Evolutionary conservation across 1,140 invertebrate species (phyloP).

Genomic region (Calliopsis andreniformis): DNA sequence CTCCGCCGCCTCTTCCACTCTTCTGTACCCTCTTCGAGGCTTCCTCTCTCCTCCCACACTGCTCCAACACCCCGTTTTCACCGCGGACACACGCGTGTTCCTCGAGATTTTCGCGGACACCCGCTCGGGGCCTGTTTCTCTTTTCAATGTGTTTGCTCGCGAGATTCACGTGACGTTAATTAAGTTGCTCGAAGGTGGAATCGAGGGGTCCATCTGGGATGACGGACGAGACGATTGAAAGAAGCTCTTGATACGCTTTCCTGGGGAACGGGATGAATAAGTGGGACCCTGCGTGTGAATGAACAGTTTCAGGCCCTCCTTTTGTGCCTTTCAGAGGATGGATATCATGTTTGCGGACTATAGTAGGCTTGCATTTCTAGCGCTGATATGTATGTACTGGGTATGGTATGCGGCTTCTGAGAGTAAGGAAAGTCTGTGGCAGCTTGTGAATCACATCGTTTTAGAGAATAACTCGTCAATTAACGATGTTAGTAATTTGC

Average conservation of each 20-base stretch:
- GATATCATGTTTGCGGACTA: not conserved
- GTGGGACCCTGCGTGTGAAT: conserved; percentile 3
- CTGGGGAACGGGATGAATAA: conserved; percentile 1
- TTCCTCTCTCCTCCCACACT: not conserved
- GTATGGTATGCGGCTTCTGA: too few species aligned
- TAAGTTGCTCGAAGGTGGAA: conserved; percentile 21
- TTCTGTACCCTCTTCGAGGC: too few species aligned
- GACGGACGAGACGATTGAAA: conserved; percentile 13
- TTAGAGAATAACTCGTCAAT: too few species aligned
- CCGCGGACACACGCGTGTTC: not conserved
- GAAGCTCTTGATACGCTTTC: not conserved
- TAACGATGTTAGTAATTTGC: too few species aligned
- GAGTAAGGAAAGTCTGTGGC: too few species aligned
- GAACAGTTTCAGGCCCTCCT: not conserved
- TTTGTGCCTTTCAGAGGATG: not conserved
- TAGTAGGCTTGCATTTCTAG: not conserved
- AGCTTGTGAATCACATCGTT: too few species aligned
- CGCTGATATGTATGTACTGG: too few species aligned
- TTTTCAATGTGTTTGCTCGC: not conserved
- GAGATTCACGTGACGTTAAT: conserved; percentile 21
- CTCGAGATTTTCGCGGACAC: conserved; percentile 10
- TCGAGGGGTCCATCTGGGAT: not conserved
- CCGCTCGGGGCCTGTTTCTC: not conserved
- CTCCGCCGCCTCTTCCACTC: too few species aligned
- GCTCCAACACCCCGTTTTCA: conserved; percentile 13